A percentile compares a stretch with the other conserved stretches of the same genome.
These are phyloP conservation scores for Metalampra italica DNA, from an alignment of 2,888 invertebrate genomes.

Conservation along the genomic window DNA sequence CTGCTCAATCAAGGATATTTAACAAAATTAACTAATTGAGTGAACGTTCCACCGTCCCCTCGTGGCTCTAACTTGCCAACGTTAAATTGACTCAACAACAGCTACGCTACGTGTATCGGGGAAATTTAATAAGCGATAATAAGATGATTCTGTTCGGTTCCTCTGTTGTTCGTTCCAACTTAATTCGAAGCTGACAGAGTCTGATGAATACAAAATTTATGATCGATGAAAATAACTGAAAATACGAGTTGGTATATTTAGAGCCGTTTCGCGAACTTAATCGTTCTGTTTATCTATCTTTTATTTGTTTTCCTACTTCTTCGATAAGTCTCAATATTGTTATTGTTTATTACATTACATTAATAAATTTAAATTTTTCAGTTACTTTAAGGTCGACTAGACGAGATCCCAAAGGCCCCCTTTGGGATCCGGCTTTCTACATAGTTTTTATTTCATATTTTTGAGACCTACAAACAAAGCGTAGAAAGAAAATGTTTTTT, in stretches of 20 bases:
- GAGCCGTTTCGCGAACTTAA: background rate
- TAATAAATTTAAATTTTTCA: no score
- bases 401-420: no score
- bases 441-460: no score
- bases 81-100: conserved; percentile 58
- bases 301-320: background rate
- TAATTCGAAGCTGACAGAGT: conserved; percentile 1
- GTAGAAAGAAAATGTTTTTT: no score
- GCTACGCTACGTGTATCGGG: conserved; percentile 47
- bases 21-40: conserved; percentile 78
- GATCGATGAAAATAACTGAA: background rate
- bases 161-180: conserved; percentile 17
- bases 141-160: conserved; percentile 43
- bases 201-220: conserved; percentile 10
- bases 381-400: no score
- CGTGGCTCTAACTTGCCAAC: conserved; percentile 35
- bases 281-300: background rate
- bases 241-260: no score
- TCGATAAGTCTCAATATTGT: no score
- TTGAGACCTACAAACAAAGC: no score
- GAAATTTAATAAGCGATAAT: conserved; percentile 59
- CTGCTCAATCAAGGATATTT: conserved; percentile 77
- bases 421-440: no score
- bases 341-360: no score
- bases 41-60: conserved; percentile 56